These are phyloP conservation scores for Chionomys nivalis DNA, from an alignment of 2,113 vertebrate genomes.

Conservation along the genomic window DNA sequence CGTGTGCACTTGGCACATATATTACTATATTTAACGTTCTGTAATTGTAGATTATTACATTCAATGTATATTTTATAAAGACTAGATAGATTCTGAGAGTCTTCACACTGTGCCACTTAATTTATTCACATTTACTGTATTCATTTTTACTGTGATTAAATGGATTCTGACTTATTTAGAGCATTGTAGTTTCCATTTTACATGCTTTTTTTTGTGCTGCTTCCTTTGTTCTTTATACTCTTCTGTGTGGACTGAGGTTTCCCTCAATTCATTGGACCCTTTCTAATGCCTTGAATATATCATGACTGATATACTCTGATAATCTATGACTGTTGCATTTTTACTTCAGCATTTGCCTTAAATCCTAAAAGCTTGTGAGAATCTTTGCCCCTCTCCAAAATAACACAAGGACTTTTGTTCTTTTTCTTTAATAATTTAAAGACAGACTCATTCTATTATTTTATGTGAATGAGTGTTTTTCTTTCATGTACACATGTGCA, in stretches of 20 bases:
- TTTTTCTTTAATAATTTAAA: neutral
- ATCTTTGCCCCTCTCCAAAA: neutral
- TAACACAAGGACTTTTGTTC: neutral
- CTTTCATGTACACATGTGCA: neutral
- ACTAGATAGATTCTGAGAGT: neutral
- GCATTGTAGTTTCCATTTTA: neutral
- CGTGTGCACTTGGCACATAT: neutral
- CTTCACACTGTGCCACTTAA: neutral
- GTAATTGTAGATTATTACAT: constrained; percentile 22
- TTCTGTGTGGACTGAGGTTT: neutral
- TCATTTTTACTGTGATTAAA: constrained; percentile 18
- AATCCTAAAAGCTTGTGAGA: neutral
- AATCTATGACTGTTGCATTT: neutral
- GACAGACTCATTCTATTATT: neutral
- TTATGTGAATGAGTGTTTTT: neutral
- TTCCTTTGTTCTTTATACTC: neutral
- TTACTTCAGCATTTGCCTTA: constrained; percentile 21
- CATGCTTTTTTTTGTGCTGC: neutral
- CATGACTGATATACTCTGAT: neutral
- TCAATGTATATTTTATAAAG: constrained; percentile 28
- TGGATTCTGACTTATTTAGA: constrained; percentile 16
- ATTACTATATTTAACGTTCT: neutral
- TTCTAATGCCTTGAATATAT: neutral
- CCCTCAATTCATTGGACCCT: neutral
- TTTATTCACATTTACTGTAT: neutral